A percentile compares a stretch with the other conserved stretches of the same genome.
Conservation (phyloP, 2,113 vertebrate species). For the Peromyscus polionotus region DNA sequence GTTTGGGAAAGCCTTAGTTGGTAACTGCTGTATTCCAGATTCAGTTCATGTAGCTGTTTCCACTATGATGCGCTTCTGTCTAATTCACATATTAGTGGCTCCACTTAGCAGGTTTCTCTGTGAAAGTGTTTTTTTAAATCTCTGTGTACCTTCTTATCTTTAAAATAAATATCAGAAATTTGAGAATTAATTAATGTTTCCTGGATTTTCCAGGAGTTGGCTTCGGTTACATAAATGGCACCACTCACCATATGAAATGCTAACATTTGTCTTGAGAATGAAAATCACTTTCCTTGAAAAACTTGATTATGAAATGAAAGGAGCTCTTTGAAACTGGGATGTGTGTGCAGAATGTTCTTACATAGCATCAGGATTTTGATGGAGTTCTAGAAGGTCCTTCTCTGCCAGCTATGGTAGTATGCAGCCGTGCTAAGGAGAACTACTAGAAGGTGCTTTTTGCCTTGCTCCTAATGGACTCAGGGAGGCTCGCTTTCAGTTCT, state of each 20-base stretch:
- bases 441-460: not conserved
- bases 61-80: not conserved
- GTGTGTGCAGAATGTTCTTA: not conserved
- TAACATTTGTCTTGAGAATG: constrained; percentile 27
- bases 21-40: not conserved
- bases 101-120: not conserved
- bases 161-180: constrained; percentile 42
- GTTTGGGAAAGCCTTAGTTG: constrained; percentile 2
- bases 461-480: not conserved
- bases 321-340: not conserved
- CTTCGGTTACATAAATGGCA: constrained; percentile 15
- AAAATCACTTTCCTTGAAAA: constrained; percentile 52
- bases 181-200: constrained; percentile 56
- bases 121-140: not conserved
- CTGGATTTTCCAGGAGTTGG: not conserved
- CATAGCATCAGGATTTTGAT: not conserved
- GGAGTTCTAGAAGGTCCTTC: not conserved
- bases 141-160: not conserved
- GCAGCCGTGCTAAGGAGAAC: not conserved
- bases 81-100: not conserved
- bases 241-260: not conserved
- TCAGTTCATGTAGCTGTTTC: not conserved
- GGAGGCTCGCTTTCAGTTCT: not conserved
- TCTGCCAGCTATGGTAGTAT: not conserved
- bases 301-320: constrained; percentile 29